These are phyloP conservation scores for Tetropium fuscum DNA, from an alignment of 2,888 invertebrate species.

Conservation along the genomic window DNA sequence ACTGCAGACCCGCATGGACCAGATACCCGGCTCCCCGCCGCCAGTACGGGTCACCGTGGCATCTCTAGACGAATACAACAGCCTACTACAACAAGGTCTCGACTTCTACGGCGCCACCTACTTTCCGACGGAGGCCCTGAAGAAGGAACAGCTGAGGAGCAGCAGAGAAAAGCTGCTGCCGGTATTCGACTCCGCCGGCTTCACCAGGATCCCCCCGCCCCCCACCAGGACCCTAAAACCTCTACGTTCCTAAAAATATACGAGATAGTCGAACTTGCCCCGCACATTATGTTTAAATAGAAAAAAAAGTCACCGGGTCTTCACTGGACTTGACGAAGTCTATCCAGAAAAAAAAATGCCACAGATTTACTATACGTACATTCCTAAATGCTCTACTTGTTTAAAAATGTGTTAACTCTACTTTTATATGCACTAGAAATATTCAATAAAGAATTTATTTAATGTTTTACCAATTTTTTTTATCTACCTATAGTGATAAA, in stretches of 20 bases:
- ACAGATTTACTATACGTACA: no score
- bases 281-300: no score
- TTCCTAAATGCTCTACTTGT: no score
- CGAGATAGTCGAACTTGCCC: slow-evolving; percentile 26
- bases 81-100: slow-evolving; percentile 83
- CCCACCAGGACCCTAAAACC: slow-evolving; percentile 75
- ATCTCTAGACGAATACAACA: slow-evolving; percentile 81
- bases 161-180: slow-evolving; percentile 70
- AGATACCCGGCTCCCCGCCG: slow-evolving; percentile 71
- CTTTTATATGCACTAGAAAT: no score
- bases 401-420: no score
- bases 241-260: slow-evolving; percentile 44
- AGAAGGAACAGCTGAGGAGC: slow-evolving; percentile 72
- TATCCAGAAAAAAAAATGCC: no score
- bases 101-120: slow-evolving; percentile 91
- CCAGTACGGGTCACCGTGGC: slow-evolving; percentile 81
- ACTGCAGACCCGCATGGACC: slow-evolving; percentile 68
- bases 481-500: no score
- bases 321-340: no score
- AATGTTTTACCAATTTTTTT: no score
- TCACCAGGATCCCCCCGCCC: slow-evolving; percentile 84
- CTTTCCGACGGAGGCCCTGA: slow-evolving; percentile 82
- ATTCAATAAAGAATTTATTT: no score
- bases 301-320: no score
- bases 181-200: slow-evolving; percentile 88